These are phyloP conservation scores for Scomber scombrus DNA, from an alignment of 2,113 vertebrate genomes.

Conservation along the genomic window DNA sequence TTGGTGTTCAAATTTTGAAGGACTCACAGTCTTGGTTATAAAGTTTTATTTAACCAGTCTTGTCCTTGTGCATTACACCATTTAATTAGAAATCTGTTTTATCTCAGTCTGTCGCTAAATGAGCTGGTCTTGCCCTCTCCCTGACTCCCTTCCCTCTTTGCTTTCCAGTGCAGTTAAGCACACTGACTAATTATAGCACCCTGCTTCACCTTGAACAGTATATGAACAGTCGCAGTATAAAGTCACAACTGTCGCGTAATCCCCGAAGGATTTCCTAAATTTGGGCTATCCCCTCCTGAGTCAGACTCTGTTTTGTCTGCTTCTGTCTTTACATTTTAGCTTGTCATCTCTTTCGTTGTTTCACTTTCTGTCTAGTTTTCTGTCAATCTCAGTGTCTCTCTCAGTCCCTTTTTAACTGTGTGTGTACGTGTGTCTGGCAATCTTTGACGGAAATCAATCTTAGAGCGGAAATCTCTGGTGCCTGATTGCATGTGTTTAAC, in stretches of 20 bases:
- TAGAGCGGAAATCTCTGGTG: constrained; percentile 1
- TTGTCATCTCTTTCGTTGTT: constrained; percentile 31
- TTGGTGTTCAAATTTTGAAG: constrained; percentile 14
- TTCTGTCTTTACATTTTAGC: constrained; percentile 13
- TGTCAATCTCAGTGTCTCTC: constrained; percentile 18
- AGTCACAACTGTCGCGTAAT: constrained; percentile 56
- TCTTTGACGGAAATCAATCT: no score
- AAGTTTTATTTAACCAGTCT: constrained; percentile 7
- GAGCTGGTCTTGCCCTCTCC: constrained; percentile 46
- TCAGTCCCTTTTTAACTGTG: constrained; percentile 8
- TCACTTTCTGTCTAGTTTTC: constrained; percentile 11
- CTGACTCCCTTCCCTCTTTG: constrained; percentile 51
- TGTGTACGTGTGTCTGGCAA: neutral
- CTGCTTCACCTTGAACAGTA: constrained; percentile 48
- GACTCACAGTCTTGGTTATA: constrained; percentile 17
- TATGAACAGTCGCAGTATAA: constrained; percentile 23
- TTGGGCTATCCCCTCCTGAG: constrained; percentile 43
- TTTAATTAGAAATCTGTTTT: constrained; percentile 59
- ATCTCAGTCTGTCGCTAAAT: constrained; percentile 46
- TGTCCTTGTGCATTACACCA: constrained; percentile 47
- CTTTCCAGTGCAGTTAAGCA: constrained; percentile 53
- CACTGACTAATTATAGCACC: constrained; percentile 60
- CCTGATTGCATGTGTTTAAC: constrained; percentile 33
- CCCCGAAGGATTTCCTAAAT: constrained; percentile 52
- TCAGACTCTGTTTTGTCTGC: constrained; percentile 37